Percentiles rank a stretch among this genome's conserved stretches.
These are phyloP conservation scores for Patagioenas fasciata DNA, from an alignment of 2,113 vertebrate genomes.

Conservation along the genomic window DNA sequence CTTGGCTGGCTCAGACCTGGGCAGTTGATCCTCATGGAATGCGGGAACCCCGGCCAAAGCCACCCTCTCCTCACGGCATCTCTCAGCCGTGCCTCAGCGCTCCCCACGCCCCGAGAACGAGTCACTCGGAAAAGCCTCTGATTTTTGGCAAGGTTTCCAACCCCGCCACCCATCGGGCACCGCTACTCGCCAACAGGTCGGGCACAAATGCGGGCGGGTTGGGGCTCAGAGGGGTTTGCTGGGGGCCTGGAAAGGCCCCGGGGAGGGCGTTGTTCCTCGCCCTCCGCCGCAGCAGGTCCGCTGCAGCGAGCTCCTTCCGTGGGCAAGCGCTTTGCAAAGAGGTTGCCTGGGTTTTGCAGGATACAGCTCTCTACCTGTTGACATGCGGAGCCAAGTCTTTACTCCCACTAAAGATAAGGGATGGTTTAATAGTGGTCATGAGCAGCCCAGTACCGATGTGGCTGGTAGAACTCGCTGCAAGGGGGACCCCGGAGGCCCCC, in stretches of 20 bases:
- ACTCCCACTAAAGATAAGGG: not conserved
- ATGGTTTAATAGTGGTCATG: not conserved
- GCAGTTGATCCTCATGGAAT: not conserved
- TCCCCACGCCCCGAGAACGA: not conserved
- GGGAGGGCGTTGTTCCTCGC: no score
- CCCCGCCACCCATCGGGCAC: rapidly evolving
- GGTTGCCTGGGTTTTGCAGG: not conserved
- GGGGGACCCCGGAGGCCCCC: rapidly evolving
- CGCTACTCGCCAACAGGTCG: not conserved
- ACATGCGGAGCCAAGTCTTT: not conserved
- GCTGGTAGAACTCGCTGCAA: not conserved
- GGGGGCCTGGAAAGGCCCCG: rapidly evolving
- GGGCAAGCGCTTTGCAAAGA: not conserved
- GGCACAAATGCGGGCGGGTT: rapidly evolving
- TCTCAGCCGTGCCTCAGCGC: no score
- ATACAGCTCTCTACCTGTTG: not conserved
- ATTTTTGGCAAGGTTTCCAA: not conserved
- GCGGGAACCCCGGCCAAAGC: not conserved
- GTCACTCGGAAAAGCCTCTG: not conserved
- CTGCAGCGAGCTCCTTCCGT: rapidly evolving
- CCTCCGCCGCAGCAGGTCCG: no score
- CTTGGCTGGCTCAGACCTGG: not conserved
- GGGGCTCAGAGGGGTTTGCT: not conserved
- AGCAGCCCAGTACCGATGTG: rapidly evolving
- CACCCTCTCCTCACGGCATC: rapidly evolving